Conservation (phyloP, 2,113 vertebrate species). For the Amphiprion ocellaris region DNA sequence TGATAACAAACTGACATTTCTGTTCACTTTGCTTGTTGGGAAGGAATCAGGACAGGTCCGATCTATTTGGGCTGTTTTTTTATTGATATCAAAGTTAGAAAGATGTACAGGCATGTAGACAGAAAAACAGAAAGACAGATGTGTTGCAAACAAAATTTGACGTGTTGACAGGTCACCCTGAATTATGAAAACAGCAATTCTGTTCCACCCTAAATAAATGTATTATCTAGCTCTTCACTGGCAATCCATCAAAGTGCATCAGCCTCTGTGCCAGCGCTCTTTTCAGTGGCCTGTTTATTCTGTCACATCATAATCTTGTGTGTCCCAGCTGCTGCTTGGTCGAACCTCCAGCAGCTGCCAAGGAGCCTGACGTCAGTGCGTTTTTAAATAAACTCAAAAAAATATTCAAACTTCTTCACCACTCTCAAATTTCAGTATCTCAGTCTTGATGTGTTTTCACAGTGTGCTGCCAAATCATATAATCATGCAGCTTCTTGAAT, state of each 20-base stretch:
- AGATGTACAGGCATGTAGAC: conserved; percentile 50
- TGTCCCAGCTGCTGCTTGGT: conserved; percentile 34
- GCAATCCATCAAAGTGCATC: conserved; percentile 54
- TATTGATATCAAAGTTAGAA: conserved; percentile 2
- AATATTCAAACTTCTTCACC: background rate
- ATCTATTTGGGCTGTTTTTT: conserved; percentile 25
- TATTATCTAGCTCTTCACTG: conserved; percentile 39
- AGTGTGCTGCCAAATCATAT: background rate
- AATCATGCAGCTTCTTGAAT: background rate
- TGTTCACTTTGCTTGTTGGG: conserved; percentile 30
- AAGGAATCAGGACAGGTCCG: conserved; percentile 34
- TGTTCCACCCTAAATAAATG: conserved; percentile 50
- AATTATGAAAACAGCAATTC: conserved; percentile 52
- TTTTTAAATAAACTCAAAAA: conserved; percentile 11
- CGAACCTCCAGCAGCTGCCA: conserved; percentile 20
- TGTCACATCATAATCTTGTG: conserved; percentile 32
- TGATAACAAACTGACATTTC: conserved; percentile 36
- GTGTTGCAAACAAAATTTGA: conserved; percentile 3
- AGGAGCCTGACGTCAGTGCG: background rate
- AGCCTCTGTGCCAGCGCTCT: conserved; percentile 49
- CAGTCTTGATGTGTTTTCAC: conserved; percentile 6
- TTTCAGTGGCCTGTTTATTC: conserved; percentile 40
- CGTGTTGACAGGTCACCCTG: conserved; percentile 32
- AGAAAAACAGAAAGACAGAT: conserved; percentile 11
- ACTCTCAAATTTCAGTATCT: conserved; percentile 9